Percentiles rank a stretch among this genome's conserved stretches.
Conservation (phyloP, 2,888 invertebrate species). For the Parascotia fuliginaria region DNA sequence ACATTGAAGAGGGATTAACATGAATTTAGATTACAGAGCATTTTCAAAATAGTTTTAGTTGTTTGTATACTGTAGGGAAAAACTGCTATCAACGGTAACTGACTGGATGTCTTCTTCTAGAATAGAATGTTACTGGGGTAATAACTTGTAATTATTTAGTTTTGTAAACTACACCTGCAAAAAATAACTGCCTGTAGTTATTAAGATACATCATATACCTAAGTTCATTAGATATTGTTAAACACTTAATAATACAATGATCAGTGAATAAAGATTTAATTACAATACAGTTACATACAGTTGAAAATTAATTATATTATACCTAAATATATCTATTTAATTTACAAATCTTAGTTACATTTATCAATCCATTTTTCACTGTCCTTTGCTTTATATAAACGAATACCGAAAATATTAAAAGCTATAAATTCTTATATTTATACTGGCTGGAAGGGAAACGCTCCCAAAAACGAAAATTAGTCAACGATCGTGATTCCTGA, state of each 20-base stretch:
- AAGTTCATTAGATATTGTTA: too few species aligned
- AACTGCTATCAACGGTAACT: too few species aligned
- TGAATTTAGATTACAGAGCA: background rate
- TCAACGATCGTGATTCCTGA: too few species aligned
- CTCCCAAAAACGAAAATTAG: background rate
- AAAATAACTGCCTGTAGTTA: too few species aligned
- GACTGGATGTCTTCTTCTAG: too few species aligned
- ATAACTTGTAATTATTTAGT: too few species aligned
- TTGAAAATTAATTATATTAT: constrained; percentile 7
- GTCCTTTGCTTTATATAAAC: too few species aligned
- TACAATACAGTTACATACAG: constrained; percentile 5
- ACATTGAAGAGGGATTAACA: constrained; percentile 28
- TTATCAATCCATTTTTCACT: background rate
- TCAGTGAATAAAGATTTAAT: constrained; percentile 23
- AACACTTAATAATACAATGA: constrained; percentile 11
- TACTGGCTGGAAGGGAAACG: background rate
- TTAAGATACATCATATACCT: too few species aligned
- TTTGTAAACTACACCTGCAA: too few species aligned
- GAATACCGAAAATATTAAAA: background rate
- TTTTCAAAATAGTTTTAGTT: too few species aligned
- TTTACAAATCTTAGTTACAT: background rate
- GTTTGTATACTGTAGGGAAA: too few species aligned
- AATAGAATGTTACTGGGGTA: too few species aligned
- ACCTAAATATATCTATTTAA: constrained; percentile 1
- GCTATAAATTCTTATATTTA: background rate